These are phyloP conservation scores for Hippopotamyrus pictus DNA, from an alignment of 2,797 vertebrate genomes.

Conservation along the genomic window DNA sequence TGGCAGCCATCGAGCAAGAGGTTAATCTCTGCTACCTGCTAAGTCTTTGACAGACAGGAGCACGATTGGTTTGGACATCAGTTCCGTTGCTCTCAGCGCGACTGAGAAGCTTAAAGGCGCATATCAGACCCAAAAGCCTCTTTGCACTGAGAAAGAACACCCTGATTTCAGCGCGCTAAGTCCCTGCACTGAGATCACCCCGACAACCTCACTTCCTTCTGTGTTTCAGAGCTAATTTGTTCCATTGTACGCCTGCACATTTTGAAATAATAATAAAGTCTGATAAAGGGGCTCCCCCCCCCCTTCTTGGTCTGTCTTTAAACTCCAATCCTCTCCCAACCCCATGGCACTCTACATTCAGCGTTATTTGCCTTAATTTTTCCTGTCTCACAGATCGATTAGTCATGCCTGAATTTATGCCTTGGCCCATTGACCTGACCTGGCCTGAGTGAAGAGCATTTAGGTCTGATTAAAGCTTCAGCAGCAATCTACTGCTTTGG, in stretches of 20 bases:
- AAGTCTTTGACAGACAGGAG: slow-evolving; percentile 37
- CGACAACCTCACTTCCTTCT: slow-evolving; percentile 25
- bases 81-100: slow-evolving; percentile 13
- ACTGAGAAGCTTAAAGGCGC: slow-evolving; percentile 46
- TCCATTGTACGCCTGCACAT: neutral
- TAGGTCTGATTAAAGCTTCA: neutral
- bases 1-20: slow-evolving; percentile 20
- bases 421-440: neutral
- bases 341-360: neutral
- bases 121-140: slow-evolving; percentile 46
- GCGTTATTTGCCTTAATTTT: neutral
- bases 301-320: neutral
- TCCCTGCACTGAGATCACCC: slow-evolving; percentile 33
- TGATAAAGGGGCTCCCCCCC: neutral
- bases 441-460: neutral
- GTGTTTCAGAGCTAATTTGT: neutral
- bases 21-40: slow-evolving; percentile 35
- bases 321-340: neutral
- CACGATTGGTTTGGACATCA: neutral
- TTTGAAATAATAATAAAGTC: neutral
- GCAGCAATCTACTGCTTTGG: neutral
- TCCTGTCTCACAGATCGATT: neutral
- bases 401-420: neutral
- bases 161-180: slow-evolving; percentile 39
- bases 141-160: slow-evolving; percentile 42